These are phyloP conservation scores for Gerosis bhagava DNA, from an alignment of 2,888 invertebrate genomes.

Conservation along the genomic window DNA sequence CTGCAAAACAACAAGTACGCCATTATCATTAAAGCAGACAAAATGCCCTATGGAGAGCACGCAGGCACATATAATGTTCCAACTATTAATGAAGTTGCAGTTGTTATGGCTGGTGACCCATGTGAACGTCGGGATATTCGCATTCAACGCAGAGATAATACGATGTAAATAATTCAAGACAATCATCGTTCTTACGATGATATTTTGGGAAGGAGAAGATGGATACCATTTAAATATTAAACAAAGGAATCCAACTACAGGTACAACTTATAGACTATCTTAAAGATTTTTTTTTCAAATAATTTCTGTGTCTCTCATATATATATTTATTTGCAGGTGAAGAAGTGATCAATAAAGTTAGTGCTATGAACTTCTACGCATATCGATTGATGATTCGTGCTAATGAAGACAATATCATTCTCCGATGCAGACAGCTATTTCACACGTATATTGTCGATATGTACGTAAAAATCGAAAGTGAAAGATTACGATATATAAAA, in stretches of 20 bases:
- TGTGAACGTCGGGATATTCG: too few relatives aligned
- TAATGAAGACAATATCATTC: conserved; percentile 32
- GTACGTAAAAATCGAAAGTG: conserved; percentile 48
- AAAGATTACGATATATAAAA: conserved; percentile 39
- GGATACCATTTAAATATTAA: conserved; percentile 35
- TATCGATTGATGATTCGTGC: conserved; percentile 35
- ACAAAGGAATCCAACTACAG: conserved; percentile 31
- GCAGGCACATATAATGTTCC: conserved; percentile 1
- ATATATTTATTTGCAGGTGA: neutral
- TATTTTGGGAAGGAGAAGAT: conserved; percentile 41
- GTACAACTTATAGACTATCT: neutral
- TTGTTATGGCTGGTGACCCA: neutral
- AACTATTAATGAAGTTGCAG: neutral
- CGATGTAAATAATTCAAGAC: too few relatives aligned
- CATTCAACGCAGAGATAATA: too few relatives aligned
- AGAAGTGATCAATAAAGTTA: neutral
- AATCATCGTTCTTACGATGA: too few relatives aligned
- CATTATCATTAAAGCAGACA: too few relatives aligned
- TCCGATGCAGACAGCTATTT: conserved; percentile 32
- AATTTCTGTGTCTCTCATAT: neutral
- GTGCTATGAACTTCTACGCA: conserved; percentile 27
- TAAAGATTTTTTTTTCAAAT: neutral
- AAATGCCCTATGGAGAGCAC: too few relatives aligned
- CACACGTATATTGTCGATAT: conserved; percentile 40
- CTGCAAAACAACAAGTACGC: too few relatives aligned